Conservation (phyloP, 2,888 invertebrate genomes). For the Dasypogon diadema region DNA sequence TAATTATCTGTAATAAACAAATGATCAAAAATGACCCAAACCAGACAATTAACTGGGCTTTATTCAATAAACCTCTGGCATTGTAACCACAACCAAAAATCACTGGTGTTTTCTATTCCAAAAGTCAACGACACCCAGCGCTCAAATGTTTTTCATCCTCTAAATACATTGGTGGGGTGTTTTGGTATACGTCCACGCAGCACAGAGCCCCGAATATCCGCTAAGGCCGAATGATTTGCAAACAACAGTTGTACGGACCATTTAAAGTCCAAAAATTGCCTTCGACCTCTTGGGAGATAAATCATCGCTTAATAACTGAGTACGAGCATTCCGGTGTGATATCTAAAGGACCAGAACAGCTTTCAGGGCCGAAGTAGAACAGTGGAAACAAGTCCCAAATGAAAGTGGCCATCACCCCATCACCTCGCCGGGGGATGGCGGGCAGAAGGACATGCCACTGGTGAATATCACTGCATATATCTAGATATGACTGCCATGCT, state of each 20-base stretch:
- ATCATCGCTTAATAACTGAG: slow-evolving; percentile 56
- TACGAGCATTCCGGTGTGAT: slow-evolving; percentile 30
- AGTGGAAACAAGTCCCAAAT: slow-evolving; percentile 30
- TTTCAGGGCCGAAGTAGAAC: slow-evolving; percentile 8
- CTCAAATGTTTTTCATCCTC: slow-evolving; percentile 43
- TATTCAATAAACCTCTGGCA: slow-evolving; percentile 29
- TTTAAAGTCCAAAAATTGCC: slow-evolving; percentile 53
- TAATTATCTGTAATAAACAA: slow-evolving; percentile 46
- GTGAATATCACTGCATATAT: slow-evolving; percentile 49
- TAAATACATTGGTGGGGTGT: slow-evolving; percentile 41
- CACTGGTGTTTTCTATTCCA: slow-evolving; percentile 31
- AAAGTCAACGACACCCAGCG: slow-evolving; percentile 40
- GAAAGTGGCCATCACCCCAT: slow-evolving; percentile 21
- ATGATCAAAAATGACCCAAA: slow-evolving; percentile 42
- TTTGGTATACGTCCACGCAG: not conserved
- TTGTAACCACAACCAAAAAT: slow-evolving; percentile 37
- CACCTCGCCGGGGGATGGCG: slow-evolving; percentile 3
- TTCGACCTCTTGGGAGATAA: slow-evolving; percentile 53
- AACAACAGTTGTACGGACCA: slow-evolving; percentile 50
- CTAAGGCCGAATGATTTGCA: slow-evolving; percentile 43
- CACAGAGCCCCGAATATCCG: not conserved
- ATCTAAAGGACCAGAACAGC: slow-evolving; percentile 48
- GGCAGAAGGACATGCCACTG: slow-evolving; percentile 10
- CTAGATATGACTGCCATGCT: slow-evolving; percentile 42
- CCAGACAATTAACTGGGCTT: slow-evolving; percentile 39